Evolutionary conservation across 2,113 vertebrate species (phyloP), one percentile per base, ranked within the genome.

Genomic region (Cephalopterus ornatus): DNA sequence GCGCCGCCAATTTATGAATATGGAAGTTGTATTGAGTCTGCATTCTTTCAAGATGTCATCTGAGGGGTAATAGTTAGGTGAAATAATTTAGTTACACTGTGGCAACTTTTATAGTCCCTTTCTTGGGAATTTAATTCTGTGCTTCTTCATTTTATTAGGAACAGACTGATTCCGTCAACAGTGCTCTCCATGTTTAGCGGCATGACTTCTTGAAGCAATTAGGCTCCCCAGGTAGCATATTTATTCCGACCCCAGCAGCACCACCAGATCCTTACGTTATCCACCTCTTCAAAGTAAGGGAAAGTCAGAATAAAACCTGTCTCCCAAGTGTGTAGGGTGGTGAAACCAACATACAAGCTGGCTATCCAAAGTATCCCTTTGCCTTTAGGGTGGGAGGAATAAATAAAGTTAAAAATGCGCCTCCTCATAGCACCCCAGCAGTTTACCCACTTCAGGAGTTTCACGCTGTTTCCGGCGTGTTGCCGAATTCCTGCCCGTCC

Each of bases 81-180:
- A 98, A 98, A 93, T 97, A 97, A 98, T 97, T 97, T 97, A 97
- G 96, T 97, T 98, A 94, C 94, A 96, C 96, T 94, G 95, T 95
- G 93, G 96, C 97, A 98, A 98, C 96, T 98, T 98, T 96, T 97
- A 97, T 97, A 97, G 96, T 94, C 83, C 74, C 95, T 98, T 97
- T 96, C 92, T 95, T 95, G 91, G 97, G 96, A 98, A 98, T 98
- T 98, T 95, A 97, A 97, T 97, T 98, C 95, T 86, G 94, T 85
- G 96, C 96, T 97, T 98, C 97, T 98, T 98, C 98, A 97, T 98
- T 98, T 98, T 97, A 98, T 98, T 98, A 97, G 97, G 92, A 98
- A 96, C 97, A 98, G 97, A 95, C 97, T 89, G 96, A 97, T 88
- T 97, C 97, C 95, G 93, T 98, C 97, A 98, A 87, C 68, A 9